Percentiles rank a stretch among this genome's conserved stretches.
phyloP scores from a whole-genome alignment of 2,888 invertebrate species.

The Drosophila monieri region DNA sequence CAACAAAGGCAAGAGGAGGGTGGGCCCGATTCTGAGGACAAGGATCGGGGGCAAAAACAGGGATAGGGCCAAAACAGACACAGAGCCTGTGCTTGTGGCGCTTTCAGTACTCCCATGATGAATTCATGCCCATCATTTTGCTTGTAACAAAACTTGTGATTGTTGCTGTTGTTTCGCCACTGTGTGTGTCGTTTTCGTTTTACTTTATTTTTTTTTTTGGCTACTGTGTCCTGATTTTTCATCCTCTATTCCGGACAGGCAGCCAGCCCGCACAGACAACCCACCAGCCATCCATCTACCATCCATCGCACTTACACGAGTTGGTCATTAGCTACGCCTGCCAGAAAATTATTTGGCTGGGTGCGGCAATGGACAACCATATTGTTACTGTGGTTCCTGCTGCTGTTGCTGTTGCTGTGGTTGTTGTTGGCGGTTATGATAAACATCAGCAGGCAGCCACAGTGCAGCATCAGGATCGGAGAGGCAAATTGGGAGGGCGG shows the following conservation, averaged over 20 bases:
- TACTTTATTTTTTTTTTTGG: slow-evolving; percentile 19
- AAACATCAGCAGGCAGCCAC: slow-evolving; percentile 60
- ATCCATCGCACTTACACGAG: slow-evolving; percentile 72
- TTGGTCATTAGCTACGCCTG: slow-evolving; percentile 73
- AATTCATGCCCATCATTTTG: slow-evolving; percentile 76
- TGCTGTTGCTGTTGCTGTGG: slow-evolving; percentile 29
- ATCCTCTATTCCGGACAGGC: slow-evolving; percentile 31
- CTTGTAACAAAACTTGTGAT: slow-evolving; percentile 74
- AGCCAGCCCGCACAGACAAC: not conserved
- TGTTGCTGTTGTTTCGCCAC: slow-evolving; percentile 52
- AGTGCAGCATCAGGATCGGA: slow-evolving; percentile 41
- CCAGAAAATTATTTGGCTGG: slow-evolving; percentile 71
- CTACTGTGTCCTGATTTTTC: slow-evolving; percentile 71
- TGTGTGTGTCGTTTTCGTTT: slow-evolving; percentile 30
- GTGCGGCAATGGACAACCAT: slow-evolving; percentile 57
- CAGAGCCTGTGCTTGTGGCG: slow-evolving; percentile 26
- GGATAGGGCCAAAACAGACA: slow-evolving; percentile 12
- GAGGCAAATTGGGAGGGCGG: not conserved
- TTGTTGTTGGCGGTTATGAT: slow-evolving; percentile 71
- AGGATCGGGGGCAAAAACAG: slow-evolving; percentile 9
- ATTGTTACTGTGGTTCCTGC: slow-evolving; percentile 57
- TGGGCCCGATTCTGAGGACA: not conserved
- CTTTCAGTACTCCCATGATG: slow-evolving; percentile 60
- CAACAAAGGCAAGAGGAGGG: slow-evolving; percentile 41
- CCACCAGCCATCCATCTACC: slow-evolving; percentile 10